Conservation (phyloP, 2,113 vertebrate genomes). For the Amblyornis subalaris region DNA sequence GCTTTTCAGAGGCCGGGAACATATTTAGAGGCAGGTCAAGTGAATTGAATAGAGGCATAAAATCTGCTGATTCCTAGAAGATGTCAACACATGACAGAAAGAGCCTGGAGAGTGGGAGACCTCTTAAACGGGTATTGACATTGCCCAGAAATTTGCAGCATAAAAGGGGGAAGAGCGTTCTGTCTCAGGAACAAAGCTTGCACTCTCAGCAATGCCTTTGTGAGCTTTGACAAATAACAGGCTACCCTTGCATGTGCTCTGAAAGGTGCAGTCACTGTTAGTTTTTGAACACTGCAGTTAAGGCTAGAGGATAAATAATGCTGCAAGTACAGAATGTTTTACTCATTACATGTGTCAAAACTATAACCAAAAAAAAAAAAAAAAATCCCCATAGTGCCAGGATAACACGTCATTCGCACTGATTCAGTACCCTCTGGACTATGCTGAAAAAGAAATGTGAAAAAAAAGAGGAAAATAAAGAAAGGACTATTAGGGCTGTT, state of each 20-base stretch:
- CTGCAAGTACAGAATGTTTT: constrained; percentile 5
- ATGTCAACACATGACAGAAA: constrained; percentile 41
- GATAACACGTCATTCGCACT: not conserved
- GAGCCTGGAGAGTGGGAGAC: constrained; percentile 36
- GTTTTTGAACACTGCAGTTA: constrained; percentile 36
- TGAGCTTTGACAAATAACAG: constrained; percentile 50
- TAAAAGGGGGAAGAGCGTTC: constrained; percentile 4
- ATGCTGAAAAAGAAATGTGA: not conserved
- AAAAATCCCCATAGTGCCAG: not conserved
- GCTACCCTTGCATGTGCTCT: constrained; percentile 7
- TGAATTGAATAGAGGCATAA: constrained; percentile 47
- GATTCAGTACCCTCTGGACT: constrained; percentile 11
- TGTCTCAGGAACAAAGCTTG: constrained; percentile 36
- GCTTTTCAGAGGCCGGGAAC: constrained; percentile 39
- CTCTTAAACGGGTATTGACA: constrained; percentile 53
- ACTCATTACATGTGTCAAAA: constrained; percentile 34
- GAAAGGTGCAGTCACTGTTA: constrained; percentile 38
- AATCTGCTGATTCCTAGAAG: constrained; percentile 62
- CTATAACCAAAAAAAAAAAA: not conserved
- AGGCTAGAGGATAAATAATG: constrained; percentile 31
- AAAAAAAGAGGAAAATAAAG: not conserved
- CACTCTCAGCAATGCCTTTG: constrained; percentile 48
- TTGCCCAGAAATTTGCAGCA: constrained; percentile 35
- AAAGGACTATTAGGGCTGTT: not conserved
- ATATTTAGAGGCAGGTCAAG: constrained; percentile 51